Conservation (phyloP, 2,888 invertebrate species). For the Drosophila pseudotalamancana region DNA sequence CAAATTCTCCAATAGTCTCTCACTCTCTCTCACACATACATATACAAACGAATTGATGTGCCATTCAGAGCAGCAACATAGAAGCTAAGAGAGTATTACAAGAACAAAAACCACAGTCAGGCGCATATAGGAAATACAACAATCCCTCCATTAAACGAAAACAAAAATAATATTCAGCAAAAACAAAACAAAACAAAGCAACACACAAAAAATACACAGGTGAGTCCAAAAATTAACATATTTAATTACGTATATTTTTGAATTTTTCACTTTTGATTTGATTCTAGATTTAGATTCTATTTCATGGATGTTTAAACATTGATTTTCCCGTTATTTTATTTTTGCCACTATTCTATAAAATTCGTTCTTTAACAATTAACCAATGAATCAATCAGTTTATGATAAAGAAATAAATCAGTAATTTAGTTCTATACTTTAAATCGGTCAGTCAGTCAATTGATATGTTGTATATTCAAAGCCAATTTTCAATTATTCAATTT, state of each 20-base stretch:
- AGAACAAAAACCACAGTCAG: constrained; percentile 35
- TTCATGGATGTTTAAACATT: too few relatives aligned
- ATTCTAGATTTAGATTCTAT: too few relatives aligned
- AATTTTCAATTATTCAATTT: not conserved
- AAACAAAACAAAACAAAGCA: constrained; percentile 24
- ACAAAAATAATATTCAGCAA: constrained; percentile 8
- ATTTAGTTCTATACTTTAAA: too few relatives aligned
- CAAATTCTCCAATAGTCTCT: constrained; percentile 28
- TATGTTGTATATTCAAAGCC: too few relatives aligned
- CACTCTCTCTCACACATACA: constrained; percentile 5
- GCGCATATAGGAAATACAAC: constrained; percentile 58
- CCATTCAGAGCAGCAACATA: constrained; percentile 70
- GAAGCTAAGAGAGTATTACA: constrained; percentile 80
- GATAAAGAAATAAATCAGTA: not conserved
- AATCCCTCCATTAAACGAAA: constrained; percentile 79
- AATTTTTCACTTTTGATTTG: not conserved
- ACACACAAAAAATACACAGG: constrained; percentile 40
- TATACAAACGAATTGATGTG: constrained; percentile 61
- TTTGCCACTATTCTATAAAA: too few relatives aligned
- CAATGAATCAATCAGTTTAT: not conserved
- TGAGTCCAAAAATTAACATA: constrained; percentile 7
- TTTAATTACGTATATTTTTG: not conserved
- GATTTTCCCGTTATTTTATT: too few relatives aligned
- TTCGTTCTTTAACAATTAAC: too few relatives aligned
- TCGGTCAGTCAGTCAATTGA: not conserved